Evolutionary conservation across 1,140 invertebrate species (phyloP).

Genomic region (Teleopsis dalmanni): DNA sequence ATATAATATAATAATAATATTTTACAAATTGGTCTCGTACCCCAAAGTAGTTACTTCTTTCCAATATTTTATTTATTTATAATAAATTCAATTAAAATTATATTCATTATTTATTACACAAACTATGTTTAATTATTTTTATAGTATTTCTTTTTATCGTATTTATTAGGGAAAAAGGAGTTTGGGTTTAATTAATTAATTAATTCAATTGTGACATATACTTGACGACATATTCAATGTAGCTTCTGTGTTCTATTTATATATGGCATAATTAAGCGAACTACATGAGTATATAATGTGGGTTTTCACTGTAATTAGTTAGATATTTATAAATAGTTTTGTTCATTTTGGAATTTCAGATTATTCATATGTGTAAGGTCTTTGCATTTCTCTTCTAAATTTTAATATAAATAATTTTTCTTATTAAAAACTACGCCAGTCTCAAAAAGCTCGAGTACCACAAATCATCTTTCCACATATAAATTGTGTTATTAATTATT

Average conservation of each 20-base stretch:
- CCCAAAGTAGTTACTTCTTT: too few species aligned
- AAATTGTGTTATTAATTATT: neutral
- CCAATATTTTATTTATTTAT: too few species aligned
- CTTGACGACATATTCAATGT: too few species aligned
- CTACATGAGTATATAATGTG: slow-evolving; percentile 1
- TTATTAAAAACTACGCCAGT: slow-evolving; percentile 40
- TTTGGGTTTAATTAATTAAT: too few species aligned
- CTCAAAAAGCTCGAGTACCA: slow-evolving; percentile 45
- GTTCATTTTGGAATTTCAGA: neutral
- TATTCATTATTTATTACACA: too few species aligned
- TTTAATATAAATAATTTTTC: slow-evolving; percentile 7
- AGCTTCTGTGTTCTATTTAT: neutral
- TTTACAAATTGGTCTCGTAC: too few species aligned
- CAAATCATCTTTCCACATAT: slow-evolving; percentile 11
- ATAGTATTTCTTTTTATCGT: too few species aligned
- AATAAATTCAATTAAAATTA: too few species aligned
- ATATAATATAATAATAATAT: too few species aligned
- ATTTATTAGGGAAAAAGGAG: too few species aligned
- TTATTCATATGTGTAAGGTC: neutral
- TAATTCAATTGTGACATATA: too few species aligned
- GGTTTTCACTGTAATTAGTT: slow-evolving; percentile 5
- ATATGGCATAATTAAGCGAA: slow-evolving; percentile 6
- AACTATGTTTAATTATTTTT: too few species aligned
- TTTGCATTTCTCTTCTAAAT: slow-evolving; percentile 1
- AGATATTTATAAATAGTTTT: slow-evolving; percentile 7